Percentiles rank a stretch among this genome's conserved stretches.
These are phyloP conservation scores for Ormyrus nitidulus DNA, from an alignment of 2,888 invertebrate species.

Conservation along the genomic window DNA sequence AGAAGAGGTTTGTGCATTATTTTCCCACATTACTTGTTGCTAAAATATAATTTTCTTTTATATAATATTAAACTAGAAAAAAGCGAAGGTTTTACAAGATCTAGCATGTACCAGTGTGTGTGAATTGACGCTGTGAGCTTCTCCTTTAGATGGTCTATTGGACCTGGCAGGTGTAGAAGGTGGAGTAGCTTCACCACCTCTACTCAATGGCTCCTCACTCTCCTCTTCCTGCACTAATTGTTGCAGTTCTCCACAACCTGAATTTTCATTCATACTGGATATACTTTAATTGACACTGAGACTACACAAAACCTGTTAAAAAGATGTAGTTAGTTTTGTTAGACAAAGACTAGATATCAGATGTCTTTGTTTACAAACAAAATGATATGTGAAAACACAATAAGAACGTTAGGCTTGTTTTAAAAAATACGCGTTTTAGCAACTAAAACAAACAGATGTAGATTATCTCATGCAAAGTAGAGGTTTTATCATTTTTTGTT, in stretches of 20 bases:
- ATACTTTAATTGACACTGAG: not conserved
- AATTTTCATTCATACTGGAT: constrained; percentile 70
- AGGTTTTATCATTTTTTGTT: too few relatives aligned
- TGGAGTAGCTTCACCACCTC: constrained; percentile 74
- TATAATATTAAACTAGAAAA: not conserved
- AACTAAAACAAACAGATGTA: too few relatives aligned
- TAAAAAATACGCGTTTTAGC: too few relatives aligned
- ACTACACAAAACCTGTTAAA: not conserved
- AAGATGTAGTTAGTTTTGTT: not conserved
- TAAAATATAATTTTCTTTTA: constrained; percentile 55
- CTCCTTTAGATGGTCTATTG: constrained; percentile 67
- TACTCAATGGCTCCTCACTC: constrained; percentile 70
- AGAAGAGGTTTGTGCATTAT: constrained; percentile 69
- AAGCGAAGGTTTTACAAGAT: not conserved
- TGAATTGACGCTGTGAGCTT: constrained; percentile 64
- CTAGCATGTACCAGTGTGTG: constrained; percentile 52
- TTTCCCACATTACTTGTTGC: constrained; percentile 73
- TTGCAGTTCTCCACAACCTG: constrained; percentile 74
- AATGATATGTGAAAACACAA: too few relatives aligned
- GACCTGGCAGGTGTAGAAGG: constrained; percentile 74
- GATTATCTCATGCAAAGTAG: too few relatives aligned
- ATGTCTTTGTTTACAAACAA: too few relatives aligned
- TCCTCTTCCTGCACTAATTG: constrained; percentile 76
- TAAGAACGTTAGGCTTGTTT: too few relatives aligned
- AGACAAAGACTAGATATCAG: too few relatives aligned